Evolutionary conservation across 2,888 invertebrate species (phyloP).

Genomic region (Pogonocherus hispidulus): DNA sequence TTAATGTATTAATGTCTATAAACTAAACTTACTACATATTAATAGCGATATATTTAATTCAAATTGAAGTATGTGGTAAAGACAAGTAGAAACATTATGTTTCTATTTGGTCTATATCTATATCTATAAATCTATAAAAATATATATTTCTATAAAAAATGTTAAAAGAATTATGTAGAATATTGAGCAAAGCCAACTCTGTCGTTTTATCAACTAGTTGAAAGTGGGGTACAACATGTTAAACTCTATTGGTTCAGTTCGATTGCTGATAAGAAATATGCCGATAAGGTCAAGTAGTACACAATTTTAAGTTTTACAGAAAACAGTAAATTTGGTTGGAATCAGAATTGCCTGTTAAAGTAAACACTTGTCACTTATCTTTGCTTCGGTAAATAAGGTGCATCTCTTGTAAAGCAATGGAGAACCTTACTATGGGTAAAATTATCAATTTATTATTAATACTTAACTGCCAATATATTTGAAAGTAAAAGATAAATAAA

Average conservation of each 20-base stretch:
- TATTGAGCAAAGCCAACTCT: slow-evolving; percentile 22
- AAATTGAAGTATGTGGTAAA: too few species aligned
- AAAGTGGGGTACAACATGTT: slow-evolving; percentile 58
- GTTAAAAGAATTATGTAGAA: too few species aligned
- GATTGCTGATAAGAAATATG: slow-evolving; percentile 60
- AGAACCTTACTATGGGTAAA: not conserved
- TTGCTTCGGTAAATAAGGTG: slow-evolving; percentile 7
- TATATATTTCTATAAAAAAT: too few species aligned
- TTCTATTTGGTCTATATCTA: too few species aligned
- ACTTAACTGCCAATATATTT: too few species aligned
- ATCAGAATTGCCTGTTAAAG: slow-evolving; percentile 23
- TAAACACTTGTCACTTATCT: slow-evolving; percentile 31
- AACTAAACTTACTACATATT: too few species aligned
- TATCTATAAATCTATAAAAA: too few species aligned
- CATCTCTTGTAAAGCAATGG: not conserved
- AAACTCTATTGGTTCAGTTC: slow-evolving; percentile 61
- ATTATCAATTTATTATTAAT: not conserved
- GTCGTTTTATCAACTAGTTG: slow-evolving; percentile 36
- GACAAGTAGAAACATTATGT: too few species aligned
- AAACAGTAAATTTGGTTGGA: slow-evolving; percentile 32
- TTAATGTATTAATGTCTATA: too few species aligned
- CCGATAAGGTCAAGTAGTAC: slow-evolving; percentile 44
- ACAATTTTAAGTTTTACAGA: slow-evolving; percentile 30
- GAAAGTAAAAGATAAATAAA: too few species aligned
- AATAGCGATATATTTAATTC: too few species aligned